Evolutionary conservation across 2,888 invertebrate species (phyloP), one percentile per base, ranked within the genome.

Genomic region (Troides aeacus): DNA sequence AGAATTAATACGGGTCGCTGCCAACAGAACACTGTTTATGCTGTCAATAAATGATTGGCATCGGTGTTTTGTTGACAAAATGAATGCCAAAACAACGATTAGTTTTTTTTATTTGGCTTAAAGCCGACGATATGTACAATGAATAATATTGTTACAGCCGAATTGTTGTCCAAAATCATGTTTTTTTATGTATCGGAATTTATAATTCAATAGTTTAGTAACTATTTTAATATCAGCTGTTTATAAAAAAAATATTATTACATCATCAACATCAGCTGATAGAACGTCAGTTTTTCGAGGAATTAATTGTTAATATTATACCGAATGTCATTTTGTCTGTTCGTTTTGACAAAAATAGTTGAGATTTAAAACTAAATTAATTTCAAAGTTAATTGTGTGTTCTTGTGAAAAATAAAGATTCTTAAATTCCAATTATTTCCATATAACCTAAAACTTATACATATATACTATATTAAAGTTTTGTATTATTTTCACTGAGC

Each of bases 11-110:
- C 23, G 8, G 36, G 23, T 21, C 21, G 30, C 24, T 39, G 23
- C 23, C 57, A 57, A 21, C 21, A n/a, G 18, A 21, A 65, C 57
- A 59, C 59, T 24, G 21, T 46, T 46, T 23, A 15, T 21, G 23
- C 24, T 23, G 24, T 57, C 24, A 62, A 68, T 62, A 62, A 68
- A 62, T 62, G 57, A 62, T 68, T 68, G 67, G 57, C 58, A 68
- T 42, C 42, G 24, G 21, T 36, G 23, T 42, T 39, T 56, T 57
- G 46, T 68, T 68, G 57, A 57, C 39, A 24, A 30, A 46, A 21
- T 42, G 62, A 2, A 57, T 58, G 62, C 62, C 62, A 67, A 67
- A 53, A 63, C 53, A 50, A 50, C 53, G 18, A 63, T 53, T 8
- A 62, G 18, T 10, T 57, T 68, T 62, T 62, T 46, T 15, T 21